Base-by-base conservation (phyloP, 2,888 invertebrate genomes). In the Leptopilina drosophilae region DNA sequence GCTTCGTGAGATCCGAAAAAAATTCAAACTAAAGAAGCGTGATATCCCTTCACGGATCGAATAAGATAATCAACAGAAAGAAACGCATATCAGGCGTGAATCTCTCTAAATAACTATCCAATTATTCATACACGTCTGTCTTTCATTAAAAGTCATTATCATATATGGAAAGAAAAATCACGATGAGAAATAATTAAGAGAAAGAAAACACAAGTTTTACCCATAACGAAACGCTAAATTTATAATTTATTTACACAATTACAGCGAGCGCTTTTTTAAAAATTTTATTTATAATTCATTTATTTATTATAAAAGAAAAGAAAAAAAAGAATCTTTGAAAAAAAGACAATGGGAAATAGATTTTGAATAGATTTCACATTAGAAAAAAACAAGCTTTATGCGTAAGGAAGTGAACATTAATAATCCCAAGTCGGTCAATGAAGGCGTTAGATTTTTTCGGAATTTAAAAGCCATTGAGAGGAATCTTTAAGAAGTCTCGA, bases 71-170 rank as follows among this genome's bases (percentile, higher is more conserved):
- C 40, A 66, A 14, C n/a, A 9, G 42, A n/a, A 65, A 40, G 46
- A 46, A 67, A 67, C 49, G 67, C 67, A 67, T 66, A 66, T 46
- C 42, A 66, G 66, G 15, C 66, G 42, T 66, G 42, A 66, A 66
- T 46, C 66, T 66, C 42, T 14, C 14, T 40, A 65, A 65, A 65
- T 65, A 66, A 42, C 15, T 9, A 66, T 65, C 49, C 49, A 59
- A 59, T 59, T 59, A 59, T 59, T 59, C 59, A 59, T 59, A 59
- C 59, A 15, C n/a, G 59, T 59, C 49, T 11, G 49, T 49, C 49
- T 49, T 59, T 59, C 59, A 59, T 59, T 59, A 59, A 59, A 59
- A 59, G n/a, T n/a, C 14, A 59, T n/a, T n/a, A 5, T 33, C 56
- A n/a, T 11, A 59, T 2, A 14, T n/a, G 5, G 15, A 20, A 20